Evolutionary conservation across 2,888 invertebrate species (phyloP), one percentile per base, ranked within the genome.

Genomic region (Archips crataeganus): DNA sequence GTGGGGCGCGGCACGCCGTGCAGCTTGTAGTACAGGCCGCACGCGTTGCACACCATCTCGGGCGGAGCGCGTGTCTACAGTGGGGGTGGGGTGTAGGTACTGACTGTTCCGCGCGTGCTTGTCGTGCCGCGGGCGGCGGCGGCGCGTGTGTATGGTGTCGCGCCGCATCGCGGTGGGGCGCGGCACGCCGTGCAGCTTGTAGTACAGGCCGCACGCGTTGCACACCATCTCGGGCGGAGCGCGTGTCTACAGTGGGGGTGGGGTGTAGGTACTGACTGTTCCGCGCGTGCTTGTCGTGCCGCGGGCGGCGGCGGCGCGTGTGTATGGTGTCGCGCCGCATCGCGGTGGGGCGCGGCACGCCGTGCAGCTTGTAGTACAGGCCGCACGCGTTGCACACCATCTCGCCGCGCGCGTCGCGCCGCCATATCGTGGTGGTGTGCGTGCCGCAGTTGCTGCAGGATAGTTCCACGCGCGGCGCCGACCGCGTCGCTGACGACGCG

Each of bases 351-450:
- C 99, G 96, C 90, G 98, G 98, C 70, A 98, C 97, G 78, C 98
- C 98, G 92, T 99, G 99, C 80, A 99, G 95, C 94, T 99, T 99
- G 95, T 97, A 99, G 95, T 99, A 99, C 51, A 99, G 96, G 0
- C 99, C 99, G 90, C 99, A 99, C 57, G 99, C 99, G 94, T 99
- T 99, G 94, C 99, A 99, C 75, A 99, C 99, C 96, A 99, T 99
- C 95, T 99, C 99, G 2, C 99, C 99, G 84, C 98, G 97, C 84
- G 98, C 96, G 94, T 99, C 99, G 81, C 99, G 96, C 83, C 99
- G 95, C 99, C 99, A 99, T 78, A 99, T 97, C 0, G 99, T 99
- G 74, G 99, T 99, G 54, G 98, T 98, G 88, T 97, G 97, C n/a
- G 99, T 99, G 79, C 98, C 97, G 92, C 99, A 99, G 95, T 99